Evolutionary conservation across 2,797 vertebrate species (phyloP), one percentile per base, ranked within the genome.

Genomic region (Myripristis jacobus): DNA sequence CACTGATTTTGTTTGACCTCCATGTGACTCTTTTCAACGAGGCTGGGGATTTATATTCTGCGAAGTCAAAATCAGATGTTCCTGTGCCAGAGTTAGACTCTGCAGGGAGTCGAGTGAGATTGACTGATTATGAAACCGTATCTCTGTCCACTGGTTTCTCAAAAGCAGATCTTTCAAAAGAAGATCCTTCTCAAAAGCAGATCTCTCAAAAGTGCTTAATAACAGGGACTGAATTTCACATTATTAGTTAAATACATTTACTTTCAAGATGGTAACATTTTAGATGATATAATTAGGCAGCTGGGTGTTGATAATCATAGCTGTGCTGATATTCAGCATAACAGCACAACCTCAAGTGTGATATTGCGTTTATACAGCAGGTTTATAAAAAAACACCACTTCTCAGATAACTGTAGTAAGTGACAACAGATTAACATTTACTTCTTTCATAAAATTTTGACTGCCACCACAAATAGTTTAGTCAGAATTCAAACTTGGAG

Each of bases 31-130:
- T 52, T 18, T 25, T 25, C 12, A 64, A 22, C 15, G 22, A 38
- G 21, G 22, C 34, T 46, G 21, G 29, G 64, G 2, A 66, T 63
- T 52, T 53, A 15, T 44, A 43, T 13, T 51, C 63, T 22, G 31
- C 12, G 11, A 34, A 36, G 53, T 7, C 18, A 8, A 27, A 22
- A 24, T 44, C 24, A 25, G 18, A 53, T 8, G 3, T 29, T 55
- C 24, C 29, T 44, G 16, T 12, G 47, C 52, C 51, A 3, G 10
- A 47, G 22, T 52, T 21, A 11, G 31, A 24, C 16, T 25, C 11
- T 16, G 9, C 47, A 31, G 25, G n/a, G 15, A 21, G 27, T 31
- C 16, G 31, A 47, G 25, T 2, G 25, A 36, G 9, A 11, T 9
- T 38, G 19, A 24, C 21, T 50, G 22, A 31, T 31, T 16, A 55